phyloP scores from a whole-genome alignment of 1,140 invertebrate species.

The Trachymyrmex septentrionalis region DNA sequence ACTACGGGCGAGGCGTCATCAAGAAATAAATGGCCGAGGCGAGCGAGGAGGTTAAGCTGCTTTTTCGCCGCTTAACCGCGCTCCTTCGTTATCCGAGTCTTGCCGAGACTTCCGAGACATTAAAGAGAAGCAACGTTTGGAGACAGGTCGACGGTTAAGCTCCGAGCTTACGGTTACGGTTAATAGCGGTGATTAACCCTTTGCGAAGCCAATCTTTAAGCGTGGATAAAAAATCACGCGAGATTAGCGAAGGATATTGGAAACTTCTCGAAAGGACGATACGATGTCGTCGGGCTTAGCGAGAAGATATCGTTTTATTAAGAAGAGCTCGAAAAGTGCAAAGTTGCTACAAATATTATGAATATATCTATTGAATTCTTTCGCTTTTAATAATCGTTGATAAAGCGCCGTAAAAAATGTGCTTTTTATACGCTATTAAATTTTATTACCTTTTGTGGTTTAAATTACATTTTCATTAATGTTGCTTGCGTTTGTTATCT shows the following conservation, averaged over 20 bases:
- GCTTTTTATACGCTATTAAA: background rate
- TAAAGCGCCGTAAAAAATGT: background rate
- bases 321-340: constrained; percentile 11
- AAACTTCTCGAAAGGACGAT: constrained; percentile 43
- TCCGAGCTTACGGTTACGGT: constrained; percentile 68
- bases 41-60: constrained; percentile 70
- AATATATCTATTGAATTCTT: constrained; percentile 5
- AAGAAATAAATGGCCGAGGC: constrained; percentile 62
- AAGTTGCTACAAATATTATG: constrained; percentile 6
- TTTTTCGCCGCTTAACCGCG: constrained; percentile 66
- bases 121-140: constrained; percentile 67
- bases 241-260: constrained; percentile 58
- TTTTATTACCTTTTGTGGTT: background rate
- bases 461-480: constrained; percentile 27
- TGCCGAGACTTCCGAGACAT: constrained; percentile 59
- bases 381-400: background rate
- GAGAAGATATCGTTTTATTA: constrained; percentile 14
- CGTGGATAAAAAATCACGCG: constrained; percentile 58
- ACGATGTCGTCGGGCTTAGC: background rate
- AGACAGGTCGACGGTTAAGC: constrained; percentile 63
- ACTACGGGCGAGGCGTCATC: constrained; percentile 46
- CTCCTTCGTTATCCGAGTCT: constrained; percentile 67
- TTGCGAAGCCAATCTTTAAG: constrained; percentile 62
- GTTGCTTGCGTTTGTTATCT: background rate
- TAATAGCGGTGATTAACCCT: constrained; percentile 63